Base-by-base conservation (phyloP, 2,113 vertebrate genomes). In the Tachycineta bicolor region DNA sequence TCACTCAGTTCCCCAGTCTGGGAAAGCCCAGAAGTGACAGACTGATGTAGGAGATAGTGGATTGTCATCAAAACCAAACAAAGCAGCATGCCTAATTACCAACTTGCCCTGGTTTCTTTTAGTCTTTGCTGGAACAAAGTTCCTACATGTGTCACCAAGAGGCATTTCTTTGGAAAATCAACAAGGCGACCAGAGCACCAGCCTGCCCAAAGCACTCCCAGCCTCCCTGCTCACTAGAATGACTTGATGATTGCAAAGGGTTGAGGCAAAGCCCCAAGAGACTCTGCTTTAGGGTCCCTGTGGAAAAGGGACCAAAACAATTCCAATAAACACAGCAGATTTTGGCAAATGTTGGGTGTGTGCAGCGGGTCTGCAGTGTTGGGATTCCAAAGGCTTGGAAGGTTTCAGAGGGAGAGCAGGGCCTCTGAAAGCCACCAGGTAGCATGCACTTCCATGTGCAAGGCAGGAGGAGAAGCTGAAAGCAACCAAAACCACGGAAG, bases 311-410 rank as follows among this genome's bases (percentile, higher is more conserved):
- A 33, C 9, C 49, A 44, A 69, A 79, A 47, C 6, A 43, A 60
- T 73, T 52, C n/a, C 24, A 34, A n/a, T 34, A 18, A 84, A 26
- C 0, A 1, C 25, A 55, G 52, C 6, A 53, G 70, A 47, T 70
- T 47, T 29, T n/a, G 64, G 41, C 28, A 53, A 6, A 28, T 19
- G 24, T 22, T 39, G 26, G 9, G 11, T 17, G 25, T 1, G 14
- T 3, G n/a, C 50, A 49, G 44, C 2, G 7, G 70, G 21, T 31
- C 52, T 41, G 62, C 0, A 0, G 59, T 0, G 0, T 3, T 0
- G 0, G 46, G 46, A 7, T 80, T 34, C 50, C 5, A 0, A 37
- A 65, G 39, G 47, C 56, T 37, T 24, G 73, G 69, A 44, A 84
- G 14, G 22, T 28, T 90, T 83, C 17, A 22, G 31, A 73, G 10